Evolutionary conservation across 2,113 vertebrate genomes (phyloP).

Genomic region (Saccopteryx bilineata): DNA sequence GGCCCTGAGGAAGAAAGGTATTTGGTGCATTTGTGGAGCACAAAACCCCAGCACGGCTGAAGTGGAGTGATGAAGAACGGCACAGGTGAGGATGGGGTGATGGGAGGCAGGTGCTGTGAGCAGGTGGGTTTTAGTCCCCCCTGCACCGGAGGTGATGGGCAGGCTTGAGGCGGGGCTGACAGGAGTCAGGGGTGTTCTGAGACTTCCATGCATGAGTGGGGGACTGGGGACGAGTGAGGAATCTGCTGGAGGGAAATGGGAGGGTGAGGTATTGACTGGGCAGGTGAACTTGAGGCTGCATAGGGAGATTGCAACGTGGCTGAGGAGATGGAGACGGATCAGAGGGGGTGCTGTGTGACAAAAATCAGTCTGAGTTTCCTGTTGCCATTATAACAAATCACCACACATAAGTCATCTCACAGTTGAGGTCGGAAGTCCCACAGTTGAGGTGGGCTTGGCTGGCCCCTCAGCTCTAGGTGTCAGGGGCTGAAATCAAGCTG

Average conservation of each 20-base stretch:
- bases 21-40: neutral
- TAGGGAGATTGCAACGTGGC: neutral
- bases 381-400: neutral
- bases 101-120: neutral
- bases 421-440: neutral
- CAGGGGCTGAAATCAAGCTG: neutral
- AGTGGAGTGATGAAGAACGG: no score
- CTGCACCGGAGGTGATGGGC: rapidly evolving
- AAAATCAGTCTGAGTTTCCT: neutral
- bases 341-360: neutral
- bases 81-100: neutral
- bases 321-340: neutral
- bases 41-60: neutral
- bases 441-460: no score
- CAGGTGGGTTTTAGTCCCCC: neutral
- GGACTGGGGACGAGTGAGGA: neutral
- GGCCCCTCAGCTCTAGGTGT: neutral
- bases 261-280: neutral
- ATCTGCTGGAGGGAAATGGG: neutral
- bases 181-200: neutral
- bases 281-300: neutral
- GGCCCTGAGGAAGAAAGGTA: neutral
- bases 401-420: neutral
- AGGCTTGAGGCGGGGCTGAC: neutral
- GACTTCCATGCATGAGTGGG: neutral